phyloP scores from a whole-genome alignment of 2,888 invertebrate genomes.

The Apamea epomidion region DNA sequence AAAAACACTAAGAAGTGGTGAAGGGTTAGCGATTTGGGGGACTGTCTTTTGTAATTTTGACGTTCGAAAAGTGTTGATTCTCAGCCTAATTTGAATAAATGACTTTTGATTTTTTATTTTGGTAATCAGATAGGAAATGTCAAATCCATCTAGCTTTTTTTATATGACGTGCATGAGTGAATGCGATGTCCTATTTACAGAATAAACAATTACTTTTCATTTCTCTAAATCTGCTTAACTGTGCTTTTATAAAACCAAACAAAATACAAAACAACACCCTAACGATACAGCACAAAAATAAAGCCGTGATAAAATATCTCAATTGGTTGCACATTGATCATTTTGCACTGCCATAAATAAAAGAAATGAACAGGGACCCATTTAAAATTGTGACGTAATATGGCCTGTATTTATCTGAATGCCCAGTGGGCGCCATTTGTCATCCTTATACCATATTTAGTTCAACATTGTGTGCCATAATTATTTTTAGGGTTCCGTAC shows the following conservation, averaged over 20 bases:
- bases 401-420: constrained; percentile 31
- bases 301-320: constrained; percentile 29
- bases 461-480: constrained; percentile 42
- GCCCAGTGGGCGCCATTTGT: constrained; percentile 55
- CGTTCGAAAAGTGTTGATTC: too few species aligned
- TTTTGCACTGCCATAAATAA: constrained; percentile 43
- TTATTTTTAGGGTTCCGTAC: constrained; percentile 29
- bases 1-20: too few species aligned
- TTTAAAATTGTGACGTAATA: constrained; percentile 53
- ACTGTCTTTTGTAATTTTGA: too few species aligned
- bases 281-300: constrained; percentile 24
- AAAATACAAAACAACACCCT: neutral
- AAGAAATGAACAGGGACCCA: constrained; percentile 47
- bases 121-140: too few species aligned
- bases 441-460: constrained; percentile 61
- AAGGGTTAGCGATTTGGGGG: too few species aligned
- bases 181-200: too few species aligned
- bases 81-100: too few species aligned
- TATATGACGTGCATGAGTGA: too few species aligned
- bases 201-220: too few species aligned
- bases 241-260: neutral
- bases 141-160: too few species aligned
- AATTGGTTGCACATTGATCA: constrained; percentile 49
- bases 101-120: too few species aligned
- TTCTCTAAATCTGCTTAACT: too few species aligned